A percentile compares a stretch with the other conserved stretches of the same genome.
phyloP scores from a whole-genome alignment of 1,140 invertebrate genomes.

The Sycobia sp. region DNA sequence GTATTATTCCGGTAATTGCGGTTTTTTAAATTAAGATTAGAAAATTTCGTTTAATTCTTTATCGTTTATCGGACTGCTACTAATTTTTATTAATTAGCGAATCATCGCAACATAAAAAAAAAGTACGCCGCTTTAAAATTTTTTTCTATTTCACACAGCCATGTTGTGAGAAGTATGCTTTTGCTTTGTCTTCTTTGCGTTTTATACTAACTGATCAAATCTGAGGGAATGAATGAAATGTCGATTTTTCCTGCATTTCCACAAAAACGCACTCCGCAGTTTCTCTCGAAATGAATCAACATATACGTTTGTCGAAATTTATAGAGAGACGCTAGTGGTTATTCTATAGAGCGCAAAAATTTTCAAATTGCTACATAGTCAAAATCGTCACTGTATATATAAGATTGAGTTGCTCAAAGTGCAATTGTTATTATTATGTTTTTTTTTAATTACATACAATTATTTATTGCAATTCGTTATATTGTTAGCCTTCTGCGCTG shows the following conservation, averaged over 20 bases:
- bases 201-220: slow-evolving; percentile 18
- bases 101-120: slow-evolving; percentile 32
- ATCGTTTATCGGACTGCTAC: slow-evolving; percentile 29
- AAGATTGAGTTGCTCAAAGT: too few relatives aligned
- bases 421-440: too few relatives aligned
- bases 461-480: slow-evolving; percentile 2
- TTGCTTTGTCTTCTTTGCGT: slow-evolving; percentile 50
- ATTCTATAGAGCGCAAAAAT: too few relatives aligned
- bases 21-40: background rate
- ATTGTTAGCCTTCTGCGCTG: slow-evolving; percentile 5
- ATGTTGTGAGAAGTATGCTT: slow-evolving; percentile 63
- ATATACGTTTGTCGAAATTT: too few relatives aligned
- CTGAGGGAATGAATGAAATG: too few relatives aligned
- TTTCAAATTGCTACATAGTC: too few relatives aligned
- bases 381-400: too few relatives aligned
- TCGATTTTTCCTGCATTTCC: background rate
- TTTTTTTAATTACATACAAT: too few relatives aligned
- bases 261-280: background rate
- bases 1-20: too few relatives aligned
- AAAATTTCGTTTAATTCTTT: slow-evolving; percentile 21
- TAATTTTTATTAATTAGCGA: slow-evolving; percentile 30
- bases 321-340: too few relatives aligned
- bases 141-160: slow-evolving; percentile 52
- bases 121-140: slow-evolving; percentile 30
- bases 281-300: too few relatives aligned